Percentiles rank a stretch among this genome's conserved stretches.
Conservation (phyloP, 2,113 vertebrate species). For the Progne subis region DNA sequence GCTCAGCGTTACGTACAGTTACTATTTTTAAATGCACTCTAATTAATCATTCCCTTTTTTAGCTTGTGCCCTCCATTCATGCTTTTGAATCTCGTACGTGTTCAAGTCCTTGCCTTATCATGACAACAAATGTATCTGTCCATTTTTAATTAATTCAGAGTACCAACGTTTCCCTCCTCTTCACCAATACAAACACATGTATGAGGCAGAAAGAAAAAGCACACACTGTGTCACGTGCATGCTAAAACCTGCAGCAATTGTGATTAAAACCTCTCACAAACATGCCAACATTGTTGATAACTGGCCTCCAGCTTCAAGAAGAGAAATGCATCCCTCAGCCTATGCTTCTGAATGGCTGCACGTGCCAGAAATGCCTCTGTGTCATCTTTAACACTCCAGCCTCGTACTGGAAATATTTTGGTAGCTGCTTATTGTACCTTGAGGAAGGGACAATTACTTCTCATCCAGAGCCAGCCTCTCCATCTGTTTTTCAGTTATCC, state of each 20-base stretch:
- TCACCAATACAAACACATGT: background rate
- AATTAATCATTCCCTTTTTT: background rate
- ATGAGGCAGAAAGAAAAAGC: background rate
- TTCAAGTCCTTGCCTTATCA: background rate
- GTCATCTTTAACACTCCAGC: background rate
- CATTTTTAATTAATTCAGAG: background rate
- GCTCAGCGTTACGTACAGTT: background rate
- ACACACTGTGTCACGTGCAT: accelerated
- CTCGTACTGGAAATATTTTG: background rate
- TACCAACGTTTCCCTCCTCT: background rate
- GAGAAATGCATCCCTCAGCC: background rate
- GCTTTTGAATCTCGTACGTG: background rate
- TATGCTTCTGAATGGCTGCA: background rate
- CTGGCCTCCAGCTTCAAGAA: background rate
- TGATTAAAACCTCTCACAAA: background rate
- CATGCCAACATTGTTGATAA: background rate
- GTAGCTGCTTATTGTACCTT: background rate
- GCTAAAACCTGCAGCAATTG: background rate
- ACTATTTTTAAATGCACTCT: conserved; percentile 12
- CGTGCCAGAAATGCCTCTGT: background rate
- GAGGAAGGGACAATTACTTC: background rate
- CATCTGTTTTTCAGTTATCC: background rate
- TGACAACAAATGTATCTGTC: background rate
- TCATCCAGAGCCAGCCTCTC: background rate
- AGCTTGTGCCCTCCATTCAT: background rate